Conservation (phyloP, 2,113 vertebrate species). For the Sylvietta virens region DNA sequence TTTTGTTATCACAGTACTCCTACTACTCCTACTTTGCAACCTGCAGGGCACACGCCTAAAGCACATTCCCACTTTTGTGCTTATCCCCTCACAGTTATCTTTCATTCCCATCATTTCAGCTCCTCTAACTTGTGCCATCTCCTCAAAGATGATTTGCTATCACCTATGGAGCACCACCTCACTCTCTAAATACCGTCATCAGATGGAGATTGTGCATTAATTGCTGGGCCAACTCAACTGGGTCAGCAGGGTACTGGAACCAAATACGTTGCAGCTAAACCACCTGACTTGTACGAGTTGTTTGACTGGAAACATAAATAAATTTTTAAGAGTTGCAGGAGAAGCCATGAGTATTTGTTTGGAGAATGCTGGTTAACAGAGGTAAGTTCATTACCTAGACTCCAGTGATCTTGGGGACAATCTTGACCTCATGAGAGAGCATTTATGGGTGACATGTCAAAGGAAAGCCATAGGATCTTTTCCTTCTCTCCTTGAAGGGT, state of each 20-base stretch:
- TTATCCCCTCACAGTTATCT: neutral
- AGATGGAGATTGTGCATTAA: neutral
- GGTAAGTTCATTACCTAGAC: neutral
- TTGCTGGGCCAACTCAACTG: neutral
- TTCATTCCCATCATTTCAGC: neutral
- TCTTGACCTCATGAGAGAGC: neutral
- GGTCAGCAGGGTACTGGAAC: neutral
- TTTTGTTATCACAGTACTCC: neutral
- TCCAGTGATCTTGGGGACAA: neutral
- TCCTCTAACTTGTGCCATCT: neutral
- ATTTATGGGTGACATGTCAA: neutral
- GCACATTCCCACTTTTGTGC: neutral
- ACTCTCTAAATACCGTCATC: neutral
- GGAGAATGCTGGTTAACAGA: neutral
- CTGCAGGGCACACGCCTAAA: neutral
- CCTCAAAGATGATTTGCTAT: neutral
- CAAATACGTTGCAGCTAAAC: neutral
- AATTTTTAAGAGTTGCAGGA: neutral
- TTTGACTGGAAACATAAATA: neutral
- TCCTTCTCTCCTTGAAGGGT: neutral
- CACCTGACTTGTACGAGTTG: neutral
- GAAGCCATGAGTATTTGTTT: neutral
- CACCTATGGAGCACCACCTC: neutral
- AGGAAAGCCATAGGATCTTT: neutral
- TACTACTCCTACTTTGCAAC: neutral